Base-by-base conservation (phyloP, 1,140 invertebrate genomes). In the Drosophila subpulchrella region DNA sequence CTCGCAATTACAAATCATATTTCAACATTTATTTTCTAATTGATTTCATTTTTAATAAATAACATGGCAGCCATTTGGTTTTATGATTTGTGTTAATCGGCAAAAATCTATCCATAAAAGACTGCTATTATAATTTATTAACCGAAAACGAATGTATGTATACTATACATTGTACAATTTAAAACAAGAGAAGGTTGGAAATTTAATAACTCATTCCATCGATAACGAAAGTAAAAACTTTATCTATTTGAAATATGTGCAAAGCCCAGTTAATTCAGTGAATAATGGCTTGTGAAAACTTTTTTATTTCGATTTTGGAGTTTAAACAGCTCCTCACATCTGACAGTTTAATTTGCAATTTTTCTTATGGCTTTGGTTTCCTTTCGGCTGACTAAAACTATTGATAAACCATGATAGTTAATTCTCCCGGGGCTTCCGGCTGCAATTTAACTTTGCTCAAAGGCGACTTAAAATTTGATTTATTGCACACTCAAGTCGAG, bases 381-480 rank as follows among this genome's bases (percentile, higher is more conserved):
- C 51, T 75, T 58, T 75, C 38, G 46, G 15, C 50, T 67, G 46
- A 13, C 65, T 44, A 56, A 68, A 68, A 59, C 62, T 60, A 68
- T 76, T 76, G 74, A 67, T 76, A 76, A 68, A 53, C 73, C 63
- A 75, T 67, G 75, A 75, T 82, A 68, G 80, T 75, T 83, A 76
- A 75, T 81, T 57, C 73, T 83, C 67, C 55, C 51, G 51, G 60
- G 59, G 73, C 81, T 81, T 85, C 73, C 81, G 82, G 82, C 73
- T 81, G 78, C 81, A 84, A 84, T 84, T 84, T 81, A 85, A 86
- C 67, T 84, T 84, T 57, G 81, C 81, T 84, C 81, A 85, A 85
- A 85, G 81, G 81, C 81, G 81, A 81, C 84, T 84, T 74, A 77
- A 77, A 84, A 84, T 84, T 85, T 84, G 81, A 84, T 84, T 84